phyloP scores from a whole-genome alignment of 2,797 vertebrate species.

The Avahi laniger region DNA sequence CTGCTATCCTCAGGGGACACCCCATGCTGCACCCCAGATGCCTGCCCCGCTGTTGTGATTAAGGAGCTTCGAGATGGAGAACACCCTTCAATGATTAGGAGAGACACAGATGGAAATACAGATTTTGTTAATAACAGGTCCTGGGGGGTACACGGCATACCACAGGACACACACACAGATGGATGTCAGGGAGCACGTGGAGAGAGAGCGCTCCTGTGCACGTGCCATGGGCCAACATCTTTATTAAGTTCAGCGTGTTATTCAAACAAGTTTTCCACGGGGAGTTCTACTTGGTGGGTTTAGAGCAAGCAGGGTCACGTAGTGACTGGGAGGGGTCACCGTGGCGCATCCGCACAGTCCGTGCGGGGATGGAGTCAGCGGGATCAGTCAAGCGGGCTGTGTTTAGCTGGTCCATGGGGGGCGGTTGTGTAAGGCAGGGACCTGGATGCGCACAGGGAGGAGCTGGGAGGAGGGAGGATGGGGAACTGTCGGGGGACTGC shows the following conservation, averaged over 20 bases:
- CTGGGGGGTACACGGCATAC: not conserved
- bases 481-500: not conserved
- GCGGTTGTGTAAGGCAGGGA: not conserved
- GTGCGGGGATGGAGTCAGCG: not conserved
- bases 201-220: no score
- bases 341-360: not conserved
- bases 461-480: not conserved
- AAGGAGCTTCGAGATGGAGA: not conserved
- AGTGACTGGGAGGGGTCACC: not conserved
- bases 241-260: not conserved
- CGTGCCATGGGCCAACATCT: not conserved
- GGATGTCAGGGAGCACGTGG: not conserved
- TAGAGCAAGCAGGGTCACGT: not conserved
- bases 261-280: not conserved
- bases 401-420: not conserved
- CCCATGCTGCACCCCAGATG: not conserved
- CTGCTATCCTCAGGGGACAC: not conserved
- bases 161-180: not conserved
- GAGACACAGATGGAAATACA: not conserved
- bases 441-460: not conserved
- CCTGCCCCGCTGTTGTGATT: not conserved
- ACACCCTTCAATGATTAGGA: not conserved
- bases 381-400: not conserved
- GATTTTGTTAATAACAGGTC: not conserved
- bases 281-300: not conserved